A percentile compares a stretch with the other conserved stretches of the same genome.
Evolutionary conservation across 2,113 vertebrate species (phyloP).

Genomic region (Crotophaga sulcirostris): DNA sequence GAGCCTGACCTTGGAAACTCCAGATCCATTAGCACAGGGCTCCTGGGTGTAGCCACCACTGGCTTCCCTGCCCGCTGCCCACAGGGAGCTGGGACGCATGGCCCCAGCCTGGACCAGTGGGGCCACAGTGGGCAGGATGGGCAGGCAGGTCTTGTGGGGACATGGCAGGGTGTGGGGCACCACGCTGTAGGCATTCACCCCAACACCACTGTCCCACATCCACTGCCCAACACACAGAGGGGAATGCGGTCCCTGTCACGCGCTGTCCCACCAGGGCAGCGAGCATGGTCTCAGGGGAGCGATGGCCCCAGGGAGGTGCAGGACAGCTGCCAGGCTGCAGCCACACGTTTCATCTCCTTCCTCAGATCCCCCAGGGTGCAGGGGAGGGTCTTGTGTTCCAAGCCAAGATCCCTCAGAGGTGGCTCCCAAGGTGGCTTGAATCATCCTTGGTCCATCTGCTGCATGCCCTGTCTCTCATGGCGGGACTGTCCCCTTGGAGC

Average conservation of each 20-base stretch:
- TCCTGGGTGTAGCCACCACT: neutral
- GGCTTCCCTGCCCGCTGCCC: neutral
- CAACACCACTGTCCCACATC: neutral
- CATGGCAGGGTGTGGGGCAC: fast-evolving
- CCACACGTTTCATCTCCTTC: neutral
- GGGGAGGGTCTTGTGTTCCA: neutral
- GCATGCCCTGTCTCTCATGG: neutral
- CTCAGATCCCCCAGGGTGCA: fast-evolving
- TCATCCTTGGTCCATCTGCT: neutral
- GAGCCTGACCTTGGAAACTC: constrained; percentile 47
- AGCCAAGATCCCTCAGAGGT: neutral
- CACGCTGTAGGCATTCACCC: neutral
- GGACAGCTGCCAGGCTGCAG: neutral
- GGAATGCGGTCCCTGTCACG: fast-evolving
- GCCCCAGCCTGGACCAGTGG: neutral
- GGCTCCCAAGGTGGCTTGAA: neutral
- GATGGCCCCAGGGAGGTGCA: neutral
- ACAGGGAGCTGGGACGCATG: fast-evolving
- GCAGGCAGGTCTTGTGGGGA: neutral
- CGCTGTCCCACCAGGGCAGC: fast-evolving
- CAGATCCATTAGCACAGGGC: neutral
- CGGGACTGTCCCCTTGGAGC: neutral
- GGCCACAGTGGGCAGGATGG: neutral
- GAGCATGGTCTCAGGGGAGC: fast-evolving
- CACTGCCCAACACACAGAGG: fast-evolving